Evolutionary conservation across 2,888 invertebrate species (phyloP).

Genomic region (Cheilosia variabilis): DNA sequence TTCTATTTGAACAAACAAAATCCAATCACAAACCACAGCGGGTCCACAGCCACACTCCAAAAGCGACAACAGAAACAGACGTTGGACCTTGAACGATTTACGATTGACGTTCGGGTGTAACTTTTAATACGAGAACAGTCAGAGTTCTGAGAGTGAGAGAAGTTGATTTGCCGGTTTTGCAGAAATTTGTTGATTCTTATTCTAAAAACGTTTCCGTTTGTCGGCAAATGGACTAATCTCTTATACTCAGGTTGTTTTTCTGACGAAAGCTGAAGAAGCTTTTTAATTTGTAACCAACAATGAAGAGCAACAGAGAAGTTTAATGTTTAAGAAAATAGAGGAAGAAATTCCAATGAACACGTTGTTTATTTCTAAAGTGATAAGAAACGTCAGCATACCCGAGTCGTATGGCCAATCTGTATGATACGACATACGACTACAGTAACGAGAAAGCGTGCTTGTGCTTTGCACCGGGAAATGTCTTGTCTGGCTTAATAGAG

Average conservation of each 20-base stretch:
- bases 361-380: no score
- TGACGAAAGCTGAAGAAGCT: not conserved
- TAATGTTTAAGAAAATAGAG: no score
- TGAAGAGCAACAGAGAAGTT: no score
- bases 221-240: constrained; percentile 5
- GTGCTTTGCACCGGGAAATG: no score
- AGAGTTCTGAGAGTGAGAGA: constrained; percentile 1
- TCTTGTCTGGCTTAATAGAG: no score
- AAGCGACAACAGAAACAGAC: not conserved
- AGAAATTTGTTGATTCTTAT: constrained; percentile 22
- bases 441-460: no score
- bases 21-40: not conserved
- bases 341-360: no score
- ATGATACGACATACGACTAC: no score
- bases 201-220: not conserved
- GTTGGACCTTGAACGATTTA: not conserved
- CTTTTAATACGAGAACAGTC: no score
- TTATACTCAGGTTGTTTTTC: constrained; percentile 1
- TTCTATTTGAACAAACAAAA: not conserved
- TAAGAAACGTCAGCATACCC: no score
- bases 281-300: not conserved
- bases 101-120: no score
- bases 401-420: no score
- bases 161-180: constrained; percentile 25
- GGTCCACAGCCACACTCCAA: not conserved